Evolutionary conservation across 2,888 invertebrate species (phyloP).

Genomic region (Diaphora mendica): DNA sequence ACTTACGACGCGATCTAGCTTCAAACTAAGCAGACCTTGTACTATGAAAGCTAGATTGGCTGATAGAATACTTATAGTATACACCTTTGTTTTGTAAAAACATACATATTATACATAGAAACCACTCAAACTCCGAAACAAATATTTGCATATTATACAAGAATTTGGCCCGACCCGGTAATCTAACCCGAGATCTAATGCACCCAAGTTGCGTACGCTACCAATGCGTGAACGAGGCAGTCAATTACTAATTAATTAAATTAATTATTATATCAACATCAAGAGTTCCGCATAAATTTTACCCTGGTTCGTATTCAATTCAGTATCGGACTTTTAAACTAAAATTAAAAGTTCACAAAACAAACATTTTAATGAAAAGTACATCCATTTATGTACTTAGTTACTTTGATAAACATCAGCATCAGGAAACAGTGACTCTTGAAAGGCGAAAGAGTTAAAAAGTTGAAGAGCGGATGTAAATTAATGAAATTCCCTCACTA

Average conservation of each 20-base stretch:
- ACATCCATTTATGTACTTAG: constrained; percentile 16
- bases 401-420: constrained; percentile 45
- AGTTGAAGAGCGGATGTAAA: constrained; percentile 74
- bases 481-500: constrained; percentile 75
- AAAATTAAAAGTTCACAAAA: constrained; percentile 14
- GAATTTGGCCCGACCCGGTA: too few relatives aligned
- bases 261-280: background rate
- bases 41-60: too few relatives aligned
- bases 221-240: too few relatives aligned
- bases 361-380: constrained; percentile 24
- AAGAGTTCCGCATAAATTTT: background rate
- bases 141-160: too few relatives aligned
- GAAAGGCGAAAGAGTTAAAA: constrained; percentile 52
- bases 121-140: too few relatives aligned
- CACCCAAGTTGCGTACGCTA: too few relatives aligned
- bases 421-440: constrained; percentile 64
- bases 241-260: background rate
- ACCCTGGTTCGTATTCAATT: background rate
- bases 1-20: too few relatives aligned
- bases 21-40: too few relatives aligned
- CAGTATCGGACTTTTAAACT: background rate
- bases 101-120: too few relatives aligned
- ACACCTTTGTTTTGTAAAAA: too few relatives aligned
- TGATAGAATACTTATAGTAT: too few relatives aligned
- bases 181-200: too few relatives aligned